phyloP scores from a whole-genome alignment of 30 jellyfish, hydroid and myxozoan species.

The Phacellophora camtschatica region DNA sequence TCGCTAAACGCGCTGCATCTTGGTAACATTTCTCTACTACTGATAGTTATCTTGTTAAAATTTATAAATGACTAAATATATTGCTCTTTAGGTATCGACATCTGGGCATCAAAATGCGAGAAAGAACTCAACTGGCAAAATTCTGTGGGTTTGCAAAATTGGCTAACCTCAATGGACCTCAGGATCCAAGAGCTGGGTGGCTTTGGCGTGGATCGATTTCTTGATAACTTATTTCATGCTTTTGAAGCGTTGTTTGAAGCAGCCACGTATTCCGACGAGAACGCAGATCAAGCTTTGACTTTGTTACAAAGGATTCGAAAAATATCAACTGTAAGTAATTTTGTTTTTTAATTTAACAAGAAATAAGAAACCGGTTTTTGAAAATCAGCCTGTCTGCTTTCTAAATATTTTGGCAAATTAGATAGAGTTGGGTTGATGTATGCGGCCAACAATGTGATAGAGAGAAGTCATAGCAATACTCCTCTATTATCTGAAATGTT shows the following conservation, averaged over 20 bases:
- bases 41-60: too few relatives aligned
- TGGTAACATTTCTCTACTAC: too few relatives aligned
- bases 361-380: not conserved
- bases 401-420: not conserved
- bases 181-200: conserved; percentile 99
- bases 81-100: conserved; percentile 73
- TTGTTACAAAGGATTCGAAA: conserved; percentile 86
- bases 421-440: too few relatives aligned
- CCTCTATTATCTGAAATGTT: too few relatives aligned
- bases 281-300: conserved; percentile 82
- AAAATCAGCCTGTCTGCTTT: not conserved
- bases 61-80: too few relatives aligned
- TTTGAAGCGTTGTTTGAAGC: conserved; percentile 98
- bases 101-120: conserved; percentile 96
- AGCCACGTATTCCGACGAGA: conserved; percentile 83
- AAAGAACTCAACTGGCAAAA: conserved; percentile 98
- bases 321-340: conserved; percentile 76
- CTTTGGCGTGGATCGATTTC: conserved; percentile 91
- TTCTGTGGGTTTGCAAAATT: conserved; percentile 88
- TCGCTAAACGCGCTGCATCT: too few relatives aligned
- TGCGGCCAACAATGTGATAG: not conserved
- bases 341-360: not conserved
- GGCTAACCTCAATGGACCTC: conserved; percentile 98
- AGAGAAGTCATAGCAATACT: too few relatives aligned
- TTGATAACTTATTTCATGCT: conserved; percentile 95